Base-by-base conservation (phyloP, 2,888 invertebrate genomes). In the Lasioglossum lativentre region DNA sequence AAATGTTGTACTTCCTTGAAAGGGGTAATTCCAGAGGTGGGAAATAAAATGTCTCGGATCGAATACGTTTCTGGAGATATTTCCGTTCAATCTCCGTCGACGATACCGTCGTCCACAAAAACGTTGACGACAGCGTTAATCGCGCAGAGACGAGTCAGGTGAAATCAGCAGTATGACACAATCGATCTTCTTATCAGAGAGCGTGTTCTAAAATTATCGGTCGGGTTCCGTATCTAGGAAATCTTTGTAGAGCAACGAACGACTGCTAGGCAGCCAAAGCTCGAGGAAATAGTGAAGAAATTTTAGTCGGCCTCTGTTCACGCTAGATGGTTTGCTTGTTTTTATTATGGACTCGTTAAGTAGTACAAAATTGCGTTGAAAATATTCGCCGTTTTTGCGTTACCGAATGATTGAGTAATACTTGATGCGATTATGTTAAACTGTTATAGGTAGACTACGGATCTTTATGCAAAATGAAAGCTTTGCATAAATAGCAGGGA, bases 61-160 rank as follows among this genome's bases (percentile, higher is more conserved):
- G 47, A 47, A 47, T 23, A 47, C 47, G 2, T 23, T 30, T 30
- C 16, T 2, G 19, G 30, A 16, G 23, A 8, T 23, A 68, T 68
- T 68, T 38, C 59, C 63, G 34, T 27, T 34, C 52, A 83, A 81
- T 81, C 30, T 6, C 63, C 74, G 6, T 47, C 47, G 6, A 16
- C 30, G 30, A 27, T 38, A 52, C 40, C 10, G 80, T 71, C 56
- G 74, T 45, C 59, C 45, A 10, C 16, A 34, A 34, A 83, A 74
- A 27, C 45, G 16, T 52, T 66, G 12, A n/a, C n/a, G 77, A 27
- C 47, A 47, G 68, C 63, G 52, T 52, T 73, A 81, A 81, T 75
- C 75, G 52, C 10, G 23, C 14, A 12, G 23, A 8, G 12, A 10
- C 12, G 4, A 23, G 10, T 52, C 4, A 14, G 34, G 23, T 14